Conservation (phyloP, 2,888 invertebrate genomes). For the Drosophila limbata region DNA sequence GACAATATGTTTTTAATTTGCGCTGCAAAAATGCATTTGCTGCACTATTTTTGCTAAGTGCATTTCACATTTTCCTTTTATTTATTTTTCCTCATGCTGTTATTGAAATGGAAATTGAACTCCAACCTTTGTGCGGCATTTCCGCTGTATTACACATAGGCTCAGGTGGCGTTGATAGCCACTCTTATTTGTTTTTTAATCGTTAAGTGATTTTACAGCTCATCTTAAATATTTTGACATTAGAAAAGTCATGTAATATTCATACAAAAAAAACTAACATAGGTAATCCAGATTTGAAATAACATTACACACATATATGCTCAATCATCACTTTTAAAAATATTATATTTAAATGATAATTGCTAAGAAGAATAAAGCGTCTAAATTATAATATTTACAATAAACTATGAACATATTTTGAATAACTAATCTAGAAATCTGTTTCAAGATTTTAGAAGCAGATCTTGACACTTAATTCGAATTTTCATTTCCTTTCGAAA, state of each 20-base stretch:
- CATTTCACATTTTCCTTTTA: conserved; percentile 20
- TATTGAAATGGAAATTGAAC: conserved; percentile 8
- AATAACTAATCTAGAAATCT: neutral
- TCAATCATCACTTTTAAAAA: too few species aligned
- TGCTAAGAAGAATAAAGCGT: too few species aligned
- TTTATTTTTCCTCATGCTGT: conserved; percentile 6
- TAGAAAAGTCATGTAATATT: neutral
- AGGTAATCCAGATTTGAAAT: too few species aligned
- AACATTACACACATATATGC: too few species aligned
- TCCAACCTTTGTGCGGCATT: conserved; percentile 17
- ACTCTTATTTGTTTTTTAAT: neutral
- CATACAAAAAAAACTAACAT: too few species aligned
- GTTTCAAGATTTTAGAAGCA: too few species aligned
- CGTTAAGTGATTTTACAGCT: conserved; percentile 25
- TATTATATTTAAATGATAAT: too few species aligned
- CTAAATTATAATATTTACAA: neutral
- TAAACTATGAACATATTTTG: too few species aligned
- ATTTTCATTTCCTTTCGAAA: neutral
- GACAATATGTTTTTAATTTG: conserved; percentile 85
- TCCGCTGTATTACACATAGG: conserved; percentile 7
- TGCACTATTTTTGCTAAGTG: conserved; percentile 47
- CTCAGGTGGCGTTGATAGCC: conserved; percentile 7
- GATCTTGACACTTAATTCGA: neutral
- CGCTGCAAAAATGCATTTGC: conserved; percentile 63
- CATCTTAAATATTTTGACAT: conserved; percentile 14